Percentiles rank a stretch among this genome's conserved stretches.
Conservation (phyloP, 2,113 vertebrate genomes). For the Mesitornis unicolor region DNA sequence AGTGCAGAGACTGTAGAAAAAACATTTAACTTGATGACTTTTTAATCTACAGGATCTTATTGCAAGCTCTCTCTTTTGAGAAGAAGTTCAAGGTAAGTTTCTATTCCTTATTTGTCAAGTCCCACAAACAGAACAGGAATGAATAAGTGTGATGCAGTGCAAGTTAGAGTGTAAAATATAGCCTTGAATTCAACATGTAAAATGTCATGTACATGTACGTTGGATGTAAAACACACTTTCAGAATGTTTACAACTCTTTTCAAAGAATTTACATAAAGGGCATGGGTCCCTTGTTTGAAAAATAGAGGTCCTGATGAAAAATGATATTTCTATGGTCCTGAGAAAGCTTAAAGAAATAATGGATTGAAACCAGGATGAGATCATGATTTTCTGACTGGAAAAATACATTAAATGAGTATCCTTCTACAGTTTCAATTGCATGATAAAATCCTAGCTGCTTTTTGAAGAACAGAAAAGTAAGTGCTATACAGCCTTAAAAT, state of each 20-base stretch:
- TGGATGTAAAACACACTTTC: background rate
- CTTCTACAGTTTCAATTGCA: slow-evolving; percentile 32
- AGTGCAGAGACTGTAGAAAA: background rate
- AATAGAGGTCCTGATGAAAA: slow-evolving; percentile 1
- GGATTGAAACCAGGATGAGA: slow-evolving; percentile 27
- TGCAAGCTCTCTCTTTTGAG: slow-evolving; percentile 81
- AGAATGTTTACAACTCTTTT: background rate
- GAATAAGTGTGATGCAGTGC: background rate
- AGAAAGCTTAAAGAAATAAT: slow-evolving; percentile 13
- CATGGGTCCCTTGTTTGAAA: background rate
- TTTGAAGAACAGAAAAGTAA: slow-evolving; percentile 35
- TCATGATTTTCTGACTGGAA: slow-evolving; percentile 40
- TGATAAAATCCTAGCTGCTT: slow-evolving; percentile 42
- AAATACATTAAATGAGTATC: slow-evolving; percentile 44
- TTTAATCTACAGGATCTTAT: slow-evolving; percentile 79
- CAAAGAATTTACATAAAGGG: background rate
- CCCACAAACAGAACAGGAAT: background rate
- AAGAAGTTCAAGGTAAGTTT: slow-evolving; percentile 81
- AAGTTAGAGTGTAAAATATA: background rate
- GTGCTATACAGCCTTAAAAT: slow-evolving; percentile 36
- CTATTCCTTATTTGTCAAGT: background rate
- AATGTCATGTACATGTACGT: background rate
- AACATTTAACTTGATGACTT: background rate
- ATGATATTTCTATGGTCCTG: background rate
- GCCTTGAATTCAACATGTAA: background rate